Base-by-base conservation (phyloP, 2,888 invertebrate genomes). In the Limulus polyphemus region DNA sequence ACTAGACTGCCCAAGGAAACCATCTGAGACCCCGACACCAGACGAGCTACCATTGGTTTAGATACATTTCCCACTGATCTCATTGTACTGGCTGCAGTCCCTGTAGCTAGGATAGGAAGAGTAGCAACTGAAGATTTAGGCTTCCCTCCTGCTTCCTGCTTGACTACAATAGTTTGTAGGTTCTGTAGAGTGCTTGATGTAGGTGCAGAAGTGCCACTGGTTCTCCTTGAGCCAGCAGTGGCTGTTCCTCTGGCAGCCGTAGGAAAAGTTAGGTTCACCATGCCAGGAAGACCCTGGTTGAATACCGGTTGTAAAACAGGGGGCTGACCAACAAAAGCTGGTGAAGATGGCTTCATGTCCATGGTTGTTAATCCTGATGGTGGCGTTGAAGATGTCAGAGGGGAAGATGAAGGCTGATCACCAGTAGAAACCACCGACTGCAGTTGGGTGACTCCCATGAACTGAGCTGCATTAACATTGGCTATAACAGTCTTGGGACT, bases 381-480 rank as follows among this genome's bases (percentile, higher is more conserved):
- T 51, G 54, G 62, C 1, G 64, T 32, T 47, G 67, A 14, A 4
- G 58, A 59, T n/a, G 57, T 47, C 61, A 48, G 47, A 32, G 49
- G 51, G 11, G 62, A 47, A 46, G 62, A 14, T 12, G 52, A 56
- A 4, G 58, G 17, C 55, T 63, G 63, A n/a, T 65, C 65, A 49
- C 57, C 50, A 32, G 56, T 11, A 17, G 57, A 57, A 48, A 59
- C 14, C 14, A 58, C 63, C n/a, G 61, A 52, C 49, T 63, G 62
- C 46, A 65, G 49, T 17, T 62, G 61, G 47, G 61, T 61, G 47
- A 65, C 65, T 62, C 63, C 61, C 56, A 67, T 67, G 54, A 69
- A 66, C 17, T 69, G 69, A 52, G 69, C 63, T 11, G 68, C 64
- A 62, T 63, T 67, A 11, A 69, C 58, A 58, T 63, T 69, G 50